phyloP scores from a whole-genome alignment of 1,140 invertebrate species.

The Drosophila bocki region DNA sequence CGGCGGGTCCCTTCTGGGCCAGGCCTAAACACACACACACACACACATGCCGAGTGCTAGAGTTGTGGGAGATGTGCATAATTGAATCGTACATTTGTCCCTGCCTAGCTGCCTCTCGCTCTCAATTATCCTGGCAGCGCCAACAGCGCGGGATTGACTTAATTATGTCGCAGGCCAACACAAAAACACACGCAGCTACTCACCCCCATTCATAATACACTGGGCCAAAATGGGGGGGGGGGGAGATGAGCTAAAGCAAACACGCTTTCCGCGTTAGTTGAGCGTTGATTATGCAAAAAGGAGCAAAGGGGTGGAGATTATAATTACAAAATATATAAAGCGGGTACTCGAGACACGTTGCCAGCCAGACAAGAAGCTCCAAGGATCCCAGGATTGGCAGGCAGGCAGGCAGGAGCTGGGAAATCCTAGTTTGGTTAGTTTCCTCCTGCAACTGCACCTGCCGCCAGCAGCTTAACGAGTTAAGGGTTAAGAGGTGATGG shows the following conservation, averaged over 20 bases:
- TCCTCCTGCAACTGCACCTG: conserved; percentile 14
- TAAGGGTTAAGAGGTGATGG: not conserved
- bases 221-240: conserved; percentile 55
- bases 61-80: conserved; percentile 70
- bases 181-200: conserved; percentile 16
- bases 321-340: conserved; percentile 80
- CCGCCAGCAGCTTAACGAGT: conserved; percentile 34
- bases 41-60: conserved; percentile 57
- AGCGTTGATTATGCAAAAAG: conserved; percentile 67
- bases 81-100: conserved; percentile 64
- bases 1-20: conserved; percentile 11
- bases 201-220: not conserved
- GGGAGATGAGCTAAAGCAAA: conserved; percentile 56
- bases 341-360: conserved; percentile 72
- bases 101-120: conserved; percentile 49
- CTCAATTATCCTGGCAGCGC: conserved; percentile 78
- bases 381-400: conserved; percentile 12
- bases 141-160: conserved; percentile 77
- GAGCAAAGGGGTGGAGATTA: conserved; percentile 48
- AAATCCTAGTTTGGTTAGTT: conserved; percentile 35
- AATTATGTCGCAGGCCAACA: conserved; percentile 72
- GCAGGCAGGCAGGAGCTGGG: not conserved
- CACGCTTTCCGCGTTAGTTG: conserved; percentile 53
- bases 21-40: conserved; percentile 41
- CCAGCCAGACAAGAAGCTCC: conserved; percentile 41